A percentile compares a stretch with the other conserved stretches of the same genome.
Conservation (phyloP, 2,797 vertebrate species). For the Sebastes oblongus region DNA sequence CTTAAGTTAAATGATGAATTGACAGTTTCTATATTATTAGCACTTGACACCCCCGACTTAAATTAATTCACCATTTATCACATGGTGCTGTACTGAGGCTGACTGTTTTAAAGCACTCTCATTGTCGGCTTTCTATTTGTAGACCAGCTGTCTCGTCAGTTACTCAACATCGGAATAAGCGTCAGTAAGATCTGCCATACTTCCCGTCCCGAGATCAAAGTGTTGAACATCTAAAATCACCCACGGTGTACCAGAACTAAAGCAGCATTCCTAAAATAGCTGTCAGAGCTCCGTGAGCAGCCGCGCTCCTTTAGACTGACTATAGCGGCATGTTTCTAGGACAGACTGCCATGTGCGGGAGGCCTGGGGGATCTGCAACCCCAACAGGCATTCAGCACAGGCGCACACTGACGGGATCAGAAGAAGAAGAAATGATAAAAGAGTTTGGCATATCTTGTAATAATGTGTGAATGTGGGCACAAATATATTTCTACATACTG, state of each 20-base stretch:
- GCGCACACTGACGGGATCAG: slow-evolving; percentile 31
- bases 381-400: slow-evolving; percentile 39
- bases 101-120: slow-evolving; percentile 39
- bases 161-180: slow-evolving; percentile 53
- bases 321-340: slow-evolving; percentile 64
- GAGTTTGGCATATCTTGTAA: slow-evolving; percentile 6
- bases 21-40: slow-evolving; percentile 50
- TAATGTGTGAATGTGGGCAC: neutral
- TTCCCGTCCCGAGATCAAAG: slow-evolving; percentile 58
- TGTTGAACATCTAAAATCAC: slow-evolving; percentile 65
- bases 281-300: slow-evolving; percentile 46
- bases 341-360: slow-evolving; percentile 52
- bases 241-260: slow-evolving; percentile 64
- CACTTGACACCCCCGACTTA: slow-evolving; percentile 17
- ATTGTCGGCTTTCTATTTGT: slow-evolving; percentile 47
- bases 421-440: slow-evolving; percentile 22
- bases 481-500: neutral
- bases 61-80: slow-evolving; percentile 39
- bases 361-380: slow-evolving; percentile 58
- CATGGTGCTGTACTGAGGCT: neutral
- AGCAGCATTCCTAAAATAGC: slow-evolving; percentile 66
- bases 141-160: slow-evolving; percentile 48
- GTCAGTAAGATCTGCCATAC: slow-evolving; percentile 52
- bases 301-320: slow-evolving; percentile 40
- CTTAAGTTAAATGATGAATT: slow-evolving; percentile 58